Conservation (phyloP, 1,140 invertebrate species). For the Thalassaphorura encarpata region DNA sequence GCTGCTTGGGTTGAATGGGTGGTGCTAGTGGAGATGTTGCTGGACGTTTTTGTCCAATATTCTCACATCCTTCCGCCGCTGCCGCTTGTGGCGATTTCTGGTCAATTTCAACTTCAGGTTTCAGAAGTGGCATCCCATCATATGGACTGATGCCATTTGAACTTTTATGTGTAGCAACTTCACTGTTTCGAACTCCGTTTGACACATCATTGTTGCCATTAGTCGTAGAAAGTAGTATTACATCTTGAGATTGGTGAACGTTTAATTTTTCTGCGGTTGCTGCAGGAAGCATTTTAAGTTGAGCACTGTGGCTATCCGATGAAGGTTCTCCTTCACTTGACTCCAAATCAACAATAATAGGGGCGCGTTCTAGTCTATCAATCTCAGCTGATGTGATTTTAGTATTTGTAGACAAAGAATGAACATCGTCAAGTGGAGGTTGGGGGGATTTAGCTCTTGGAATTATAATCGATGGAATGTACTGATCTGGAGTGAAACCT, state of each 20-base stretch:
- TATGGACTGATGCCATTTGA: not conserved
- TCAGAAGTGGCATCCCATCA: not conserved
- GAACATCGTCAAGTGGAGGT: not conserved
- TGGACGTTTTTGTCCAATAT: slow-evolving; percentile 3
- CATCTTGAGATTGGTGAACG: too few species aligned
- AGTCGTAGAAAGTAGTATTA: too few species aligned
- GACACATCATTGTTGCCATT: not conserved
- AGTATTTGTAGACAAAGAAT: not conserved
- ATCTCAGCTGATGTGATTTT: slow-evolving; percentile 4
- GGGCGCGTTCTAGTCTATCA: slow-evolving; percentile 4
- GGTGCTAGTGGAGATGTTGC: not conserved
- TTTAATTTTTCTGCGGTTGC: not conserved
- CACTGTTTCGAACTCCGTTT: not conserved
- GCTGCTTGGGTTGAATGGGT: slow-evolving; percentile 9
- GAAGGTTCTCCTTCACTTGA: slow-evolving; percentile 1
- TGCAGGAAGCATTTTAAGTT: not conserved
- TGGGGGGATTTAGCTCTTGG: not conserved
- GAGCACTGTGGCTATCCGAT: not conserved
- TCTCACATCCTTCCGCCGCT: not conserved
- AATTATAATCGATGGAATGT: not conserved
- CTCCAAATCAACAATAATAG: slow-evolving; percentile 10
- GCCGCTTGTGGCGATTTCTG: not conserved
- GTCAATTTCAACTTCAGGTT: not conserved
- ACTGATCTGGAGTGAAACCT: not conserved
- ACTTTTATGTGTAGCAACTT: not conserved